Evolutionary conservation across 1,140 invertebrate genomes (phyloP), one percentile per base, ranked within the genome.

Genomic region (Drosophila nasuta): DNA sequence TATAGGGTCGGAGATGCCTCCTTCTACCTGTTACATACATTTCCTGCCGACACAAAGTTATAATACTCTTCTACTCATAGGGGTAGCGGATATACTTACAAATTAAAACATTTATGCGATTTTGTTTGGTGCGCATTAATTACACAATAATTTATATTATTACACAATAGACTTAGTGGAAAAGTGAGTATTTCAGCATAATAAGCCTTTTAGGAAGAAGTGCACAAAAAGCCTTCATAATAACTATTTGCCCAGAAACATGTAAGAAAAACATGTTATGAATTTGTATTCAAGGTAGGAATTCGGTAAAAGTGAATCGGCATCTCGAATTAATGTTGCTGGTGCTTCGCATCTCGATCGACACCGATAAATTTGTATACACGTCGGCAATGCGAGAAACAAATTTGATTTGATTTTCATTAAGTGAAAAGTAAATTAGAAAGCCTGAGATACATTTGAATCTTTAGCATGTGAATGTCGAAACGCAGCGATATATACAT

Each of bases 351-450:
- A 56, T 8, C 35, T 38, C 8, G 35, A 38, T 60, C 41, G 10
- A 63, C 25, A 20, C 4, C 33, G 49, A 48, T 57, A 11, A 38
- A 57, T 64, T 69, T 33, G 72, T 64, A 75, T 70, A 66, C 72
- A 56, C 33, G 58, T 64, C 57, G 51, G 43, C 66, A 66, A 73
- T 13, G 70, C 52, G 35, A 57, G 43, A 6, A 17, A 30, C 51
- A 62, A 67, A 67, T 77, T 66, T 68, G 58, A 77, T 77, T 68
- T 68, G 63, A 67, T 73, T 56, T 60, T 73, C 54, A 70, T 78
- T 75, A 57, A 75, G 63, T 54, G 33, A 38, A 30, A 51, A 43
- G 35, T 41, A 10, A 38, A 25, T 43, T 20, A 59, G 45, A 25
- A 33, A 54, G 45, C 68, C 45, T 17, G 20, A 57, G 43, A 66